These are phyloP conservation scores for Aphidius gifuensis DNA, from an alignment of 1,140 invertebrate species.

Conservation along the genomic window DNA sequence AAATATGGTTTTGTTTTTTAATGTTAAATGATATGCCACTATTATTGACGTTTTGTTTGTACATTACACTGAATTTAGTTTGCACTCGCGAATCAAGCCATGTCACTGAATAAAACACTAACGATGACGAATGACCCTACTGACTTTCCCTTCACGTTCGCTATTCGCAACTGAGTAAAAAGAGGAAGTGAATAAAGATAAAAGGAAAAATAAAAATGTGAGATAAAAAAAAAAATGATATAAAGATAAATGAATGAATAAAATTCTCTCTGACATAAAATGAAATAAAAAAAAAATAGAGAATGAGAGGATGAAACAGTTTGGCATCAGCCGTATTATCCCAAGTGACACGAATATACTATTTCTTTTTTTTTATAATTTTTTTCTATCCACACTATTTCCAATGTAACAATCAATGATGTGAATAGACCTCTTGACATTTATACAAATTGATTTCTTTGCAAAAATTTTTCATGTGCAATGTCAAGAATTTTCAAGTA, in stretches of 20 bases:
- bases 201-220: neutral
- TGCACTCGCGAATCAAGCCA: slow-evolving; percentile 10
- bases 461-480: no score
- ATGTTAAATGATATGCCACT: no score
- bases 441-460: no score
- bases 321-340: neutral
- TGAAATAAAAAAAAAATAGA: no score
- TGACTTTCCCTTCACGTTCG: slow-evolving; percentile 31
- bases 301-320: neutral
- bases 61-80: neutral
- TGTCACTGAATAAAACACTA: slow-evolving; percentile 47
- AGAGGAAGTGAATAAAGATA: neutral
- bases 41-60: neutral
- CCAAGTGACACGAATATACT: neutral
- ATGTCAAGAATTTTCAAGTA: no score
- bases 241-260: slow-evolving; percentile 11
- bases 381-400: neutral
- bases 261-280: neutral
- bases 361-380: neutral
- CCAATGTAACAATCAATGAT: no score
- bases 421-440: no score
- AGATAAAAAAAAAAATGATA: neutral
- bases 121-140: slow-evolving; percentile 47
- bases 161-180: no score
- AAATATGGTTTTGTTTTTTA: no score